Percentiles rank a stretch among this genome's conserved stretches.
Evolutionary conservation across 2,888 invertebrate species (phyloP).

Genomic region (Spicauda simplicius): DNA sequence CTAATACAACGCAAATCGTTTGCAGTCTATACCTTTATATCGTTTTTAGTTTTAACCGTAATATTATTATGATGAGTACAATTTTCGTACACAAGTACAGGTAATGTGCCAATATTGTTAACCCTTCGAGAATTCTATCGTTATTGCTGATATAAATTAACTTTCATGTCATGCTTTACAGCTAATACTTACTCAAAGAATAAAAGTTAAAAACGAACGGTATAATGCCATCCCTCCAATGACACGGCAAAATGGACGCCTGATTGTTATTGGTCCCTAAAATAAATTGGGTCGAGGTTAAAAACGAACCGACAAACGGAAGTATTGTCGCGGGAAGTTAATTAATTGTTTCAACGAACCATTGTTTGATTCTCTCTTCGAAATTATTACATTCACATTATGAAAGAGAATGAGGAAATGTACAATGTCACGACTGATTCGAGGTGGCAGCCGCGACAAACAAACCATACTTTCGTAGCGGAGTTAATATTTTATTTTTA

Average conservation of each 20-base stretch:
- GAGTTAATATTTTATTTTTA: slow-evolving; percentile 34
- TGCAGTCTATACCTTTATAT: too few species aligned
- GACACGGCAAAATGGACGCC: slow-evolving; percentile 24
- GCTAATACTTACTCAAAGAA: slow-evolving; percentile 39
- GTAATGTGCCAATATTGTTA: too few species aligned
- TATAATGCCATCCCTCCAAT: slow-evolving; percentile 38
- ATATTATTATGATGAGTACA: too few species aligned
- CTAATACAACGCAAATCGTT: too few species aligned
- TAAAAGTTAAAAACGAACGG: slow-evolving; percentile 40
- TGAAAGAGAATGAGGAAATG: slow-evolving; percentile 16
- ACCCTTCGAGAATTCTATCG: too few species aligned
- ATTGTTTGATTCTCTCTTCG: slow-evolving; percentile 16
- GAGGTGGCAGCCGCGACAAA: slow-evolving; percentile 11
- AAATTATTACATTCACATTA: slow-evolving; percentile 30
- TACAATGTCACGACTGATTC: slow-evolving; percentile 12
- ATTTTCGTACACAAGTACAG: too few species aligned
- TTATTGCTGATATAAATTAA: too few species aligned
- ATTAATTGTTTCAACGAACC: slow-evolving; percentile 35
- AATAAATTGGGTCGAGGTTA: slow-evolving; percentile 35
- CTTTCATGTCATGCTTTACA: not conserved
- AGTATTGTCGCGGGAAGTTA: slow-evolving; percentile 18
- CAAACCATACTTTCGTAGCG: slow-evolving; percentile 37
- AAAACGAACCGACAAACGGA: slow-evolving; percentile 26
- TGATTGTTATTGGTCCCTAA: slow-evolving; percentile 27
- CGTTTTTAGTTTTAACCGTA: too few species aligned